Evolutionary conservation across 2,888 invertebrate species (phyloP).

Genomic region (Tenthredo notha): DNA sequence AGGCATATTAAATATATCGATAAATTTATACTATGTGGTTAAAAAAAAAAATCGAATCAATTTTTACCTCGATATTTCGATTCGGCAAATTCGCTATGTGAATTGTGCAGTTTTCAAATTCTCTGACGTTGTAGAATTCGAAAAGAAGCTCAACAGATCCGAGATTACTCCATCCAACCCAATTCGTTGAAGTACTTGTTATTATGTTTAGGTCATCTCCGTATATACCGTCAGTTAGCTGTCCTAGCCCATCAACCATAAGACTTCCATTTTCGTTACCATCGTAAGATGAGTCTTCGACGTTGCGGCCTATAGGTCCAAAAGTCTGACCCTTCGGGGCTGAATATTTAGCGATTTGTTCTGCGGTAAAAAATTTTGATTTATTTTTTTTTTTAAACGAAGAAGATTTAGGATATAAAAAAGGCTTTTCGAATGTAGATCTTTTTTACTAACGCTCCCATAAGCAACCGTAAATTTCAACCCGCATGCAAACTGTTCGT

Average conservation of each 20-base stretch:
- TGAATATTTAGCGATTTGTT: slow-evolving; percentile 84
- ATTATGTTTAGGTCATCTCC: slow-evolving; percentile 80
- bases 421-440: neutral
- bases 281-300: slow-evolving; percentile 91
- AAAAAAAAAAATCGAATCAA: too few species aligned
- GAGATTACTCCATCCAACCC: slow-evolving; percentile 93
- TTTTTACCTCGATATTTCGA: slow-evolving; percentile 87
- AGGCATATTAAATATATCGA: neutral
- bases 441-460: slow-evolving; percentile 84
- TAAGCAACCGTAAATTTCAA: slow-evolving; percentile 93
- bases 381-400: neutral
- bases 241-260: slow-evolving; percentile 88
- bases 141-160: slow-evolving; percentile 88
- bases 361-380: slow-evolving; percentile 77
- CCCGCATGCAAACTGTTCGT: slow-evolving; percentile 94
- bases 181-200: slow-evolving; percentile 77
- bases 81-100: slow-evolving; percentile 84
- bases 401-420: neutral
- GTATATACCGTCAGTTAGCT: slow-evolving; percentile 88
- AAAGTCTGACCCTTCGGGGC: slow-evolving; percentile 84
- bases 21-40: too few species aligned
- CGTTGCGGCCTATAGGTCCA: slow-evolving; percentile 82
- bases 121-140: slow-evolving; percentile 88
- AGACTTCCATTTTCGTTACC: slow-evolving; percentile 81
- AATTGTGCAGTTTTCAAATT: slow-evolving; percentile 81